A percentile compares a stretch with the other conserved stretches of the same genome.
phyloP scores from a whole-genome alignment of 2,888 invertebrate genomes.

The Heliconius aoede region DNA sequence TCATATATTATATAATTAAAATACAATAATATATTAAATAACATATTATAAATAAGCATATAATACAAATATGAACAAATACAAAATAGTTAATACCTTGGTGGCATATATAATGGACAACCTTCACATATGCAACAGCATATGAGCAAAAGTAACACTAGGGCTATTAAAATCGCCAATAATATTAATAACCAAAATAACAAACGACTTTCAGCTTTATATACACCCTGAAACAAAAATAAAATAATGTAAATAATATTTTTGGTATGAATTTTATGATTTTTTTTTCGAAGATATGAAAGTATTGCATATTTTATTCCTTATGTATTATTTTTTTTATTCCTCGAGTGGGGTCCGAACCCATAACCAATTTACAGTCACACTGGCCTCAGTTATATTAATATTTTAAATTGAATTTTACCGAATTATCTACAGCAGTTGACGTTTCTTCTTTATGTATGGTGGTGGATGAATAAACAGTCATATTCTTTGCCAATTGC shows the following conservation, averaged over 20 bases:
- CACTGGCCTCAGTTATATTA: neutral
- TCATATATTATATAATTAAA: neutral
- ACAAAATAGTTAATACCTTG: slow-evolving; percentile 79
- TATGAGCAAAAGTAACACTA: slow-evolving; percentile 88
- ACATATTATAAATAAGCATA: slow-evolving; percentile 14
- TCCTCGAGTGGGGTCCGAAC: neutral
- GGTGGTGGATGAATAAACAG: slow-evolving; percentile 71
- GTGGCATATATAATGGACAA: slow-evolving; percentile 92
- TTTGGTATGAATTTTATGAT: neutral
- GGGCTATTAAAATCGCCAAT: slow-evolving; percentile 88
- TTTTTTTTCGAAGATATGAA: too few relatives aligned
- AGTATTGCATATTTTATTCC: too few relatives aligned
- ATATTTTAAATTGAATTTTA: slow-evolving; percentile 40
- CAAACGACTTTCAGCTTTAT: slow-evolving; percentile 88
- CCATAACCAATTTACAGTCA: neutral
- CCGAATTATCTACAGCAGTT: slow-evolving; percentile 61
- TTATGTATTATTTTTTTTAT: too few relatives aligned
- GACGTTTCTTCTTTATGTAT: slow-evolving; percentile 54
- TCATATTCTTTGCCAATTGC: slow-evolving; percentile 79
- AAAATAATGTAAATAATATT: neutral
- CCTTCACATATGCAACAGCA: slow-evolving; percentile 93
- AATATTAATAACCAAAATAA: slow-evolving; percentile 91
- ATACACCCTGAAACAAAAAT: slow-evolving; percentile 84
- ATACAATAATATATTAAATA: neutral
- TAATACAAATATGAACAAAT: neutral